These are phyloP conservation scores for Hiodon alosoides DNA, from an alignment of 2,113 vertebrate species.

Conservation along the genomic window DNA sequence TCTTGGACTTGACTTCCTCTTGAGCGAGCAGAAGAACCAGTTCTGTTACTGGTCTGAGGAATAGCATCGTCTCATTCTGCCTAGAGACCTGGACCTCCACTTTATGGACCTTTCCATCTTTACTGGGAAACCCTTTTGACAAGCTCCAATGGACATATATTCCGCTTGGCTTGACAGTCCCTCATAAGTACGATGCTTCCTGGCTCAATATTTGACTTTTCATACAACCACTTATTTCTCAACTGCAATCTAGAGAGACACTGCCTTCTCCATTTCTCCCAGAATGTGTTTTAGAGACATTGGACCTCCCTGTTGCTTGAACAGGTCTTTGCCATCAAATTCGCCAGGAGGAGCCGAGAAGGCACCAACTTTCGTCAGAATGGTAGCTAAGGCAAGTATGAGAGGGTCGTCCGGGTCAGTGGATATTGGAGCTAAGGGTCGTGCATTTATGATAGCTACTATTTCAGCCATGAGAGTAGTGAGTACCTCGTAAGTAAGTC, in stretches of 20 bases:
- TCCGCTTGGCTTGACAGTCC: background rate
- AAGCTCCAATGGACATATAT: background rate
- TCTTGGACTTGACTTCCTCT: no score
- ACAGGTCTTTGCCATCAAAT: constrained; percentile 2
- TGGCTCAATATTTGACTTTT: background rate
- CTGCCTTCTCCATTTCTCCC: constrained; percentile 4
- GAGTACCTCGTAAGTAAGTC: background rate
- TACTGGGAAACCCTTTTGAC: background rate
- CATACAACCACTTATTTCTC: constrained; percentile 14
- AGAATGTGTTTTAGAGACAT: background rate
- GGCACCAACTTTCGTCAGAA: constrained; percentile 7
- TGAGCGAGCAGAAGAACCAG: constrained; percentile 3
- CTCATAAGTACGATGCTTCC: background rate
- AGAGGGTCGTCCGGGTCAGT: constrained; percentile 5
- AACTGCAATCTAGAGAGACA: constrained; percentile 17
- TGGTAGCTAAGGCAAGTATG: constrained; percentile 5
- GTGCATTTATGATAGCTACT: constrained; percentile 19
- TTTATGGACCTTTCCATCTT: background rate
- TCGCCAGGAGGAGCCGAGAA: background rate
- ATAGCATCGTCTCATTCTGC: background rate
- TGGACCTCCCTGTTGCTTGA: background rate
- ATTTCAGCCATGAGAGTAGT: background rate
- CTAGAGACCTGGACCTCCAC: constrained; percentile 1
- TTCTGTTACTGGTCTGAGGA: constrained; percentile 10
- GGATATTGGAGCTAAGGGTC: constrained; percentile 6